Base-by-base conservation (phyloP, 2,888 invertebrate genomes). In the Phalera bucephala region DNA sequence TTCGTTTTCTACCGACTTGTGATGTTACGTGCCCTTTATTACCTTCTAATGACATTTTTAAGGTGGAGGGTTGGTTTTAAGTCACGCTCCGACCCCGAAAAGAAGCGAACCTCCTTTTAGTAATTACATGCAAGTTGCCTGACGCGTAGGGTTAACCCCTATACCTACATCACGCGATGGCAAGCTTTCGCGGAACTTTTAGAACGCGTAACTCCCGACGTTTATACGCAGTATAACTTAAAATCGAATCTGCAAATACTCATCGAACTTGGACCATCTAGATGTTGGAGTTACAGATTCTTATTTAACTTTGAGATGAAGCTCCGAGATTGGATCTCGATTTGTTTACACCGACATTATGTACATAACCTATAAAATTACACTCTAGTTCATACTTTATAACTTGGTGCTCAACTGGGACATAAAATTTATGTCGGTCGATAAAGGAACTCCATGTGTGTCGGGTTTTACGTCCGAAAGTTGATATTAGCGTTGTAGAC, bases 51-150 rank as follows among this genome's bases (percentile, higher is more conserved):
- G 72, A 58, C 56, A 62, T 66, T 72, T 57, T 67, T 68, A 66
- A 62, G 60, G 56, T 56, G 42, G 63, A 73, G 80, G 77, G 70
- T 68, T 52, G 60, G 56, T 52, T 52, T 58, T 71, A 73, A 83
- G 77, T 79, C 82, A 81, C 80, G 80, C 72, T 55, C 45, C 64
- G 64, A 57, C 72, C 75, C 78, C 74, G 60, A 78, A 85, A 86
- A 80, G 78, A 65, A 79, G 66, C 66, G 55, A 81, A 83, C 74
- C 84, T 81, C 73, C 74, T 79, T 73, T 68, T 64, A 48, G 72
- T 76, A 87, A 86, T 86, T 87, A 86, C 81, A 80, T 75, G 79
- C 78, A 79, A 81, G 78, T 63, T 70, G 75, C 66, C 59, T 65
- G 72, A 56, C 61, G 59, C 54, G 42, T 60, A 68, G 73, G 72